Conservation (phyloP, 2,888 invertebrate species). For the Cremastinae sp. region DNA sequence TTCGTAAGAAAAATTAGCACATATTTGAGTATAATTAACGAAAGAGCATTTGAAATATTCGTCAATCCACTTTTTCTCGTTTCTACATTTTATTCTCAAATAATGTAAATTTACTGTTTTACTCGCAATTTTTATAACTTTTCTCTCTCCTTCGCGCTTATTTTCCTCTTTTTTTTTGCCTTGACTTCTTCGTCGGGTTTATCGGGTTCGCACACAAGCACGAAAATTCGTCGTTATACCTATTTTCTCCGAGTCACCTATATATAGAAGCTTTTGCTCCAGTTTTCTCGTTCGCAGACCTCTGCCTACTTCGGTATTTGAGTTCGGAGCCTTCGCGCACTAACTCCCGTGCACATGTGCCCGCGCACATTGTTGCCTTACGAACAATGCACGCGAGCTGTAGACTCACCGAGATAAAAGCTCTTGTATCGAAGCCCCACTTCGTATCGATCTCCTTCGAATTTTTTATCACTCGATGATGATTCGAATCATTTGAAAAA, state of each 20-base stretch:
- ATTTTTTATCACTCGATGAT: no score
- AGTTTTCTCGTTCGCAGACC: conserved; percentile 47
- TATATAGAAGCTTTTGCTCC: conserved; percentile 21
- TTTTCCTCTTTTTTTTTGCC: background rate
- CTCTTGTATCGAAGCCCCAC: no score
- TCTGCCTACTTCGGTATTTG: conserved; percentile 34
- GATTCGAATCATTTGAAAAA: no score
- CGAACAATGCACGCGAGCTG: conserved; percentile 35
- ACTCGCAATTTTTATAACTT: conserved; percentile 22
- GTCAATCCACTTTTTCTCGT: background rate
- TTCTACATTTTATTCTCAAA: conserved; percentile 18
- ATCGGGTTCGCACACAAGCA: conserved; percentile 23
- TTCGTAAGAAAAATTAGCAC: no score
- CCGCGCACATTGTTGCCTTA: conserved; percentile 35
- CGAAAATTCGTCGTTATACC: conserved; percentile 31
- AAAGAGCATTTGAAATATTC: no score
- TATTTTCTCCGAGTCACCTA: conserved; percentile 33
- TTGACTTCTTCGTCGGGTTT: conserved; percentile 17
- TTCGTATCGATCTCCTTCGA: no score
- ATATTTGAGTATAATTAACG: no score
- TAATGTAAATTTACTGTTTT: conserved; percentile 32
- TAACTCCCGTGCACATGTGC: conserved; percentile 6
- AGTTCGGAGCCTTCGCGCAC: conserved; percentile 3
- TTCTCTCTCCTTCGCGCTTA: background rate
- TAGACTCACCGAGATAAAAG: background rate